Evolutionary conservation across 1,140 invertebrate species (phyloP).

Genomic region (Globodera ellingtonae): DNA sequence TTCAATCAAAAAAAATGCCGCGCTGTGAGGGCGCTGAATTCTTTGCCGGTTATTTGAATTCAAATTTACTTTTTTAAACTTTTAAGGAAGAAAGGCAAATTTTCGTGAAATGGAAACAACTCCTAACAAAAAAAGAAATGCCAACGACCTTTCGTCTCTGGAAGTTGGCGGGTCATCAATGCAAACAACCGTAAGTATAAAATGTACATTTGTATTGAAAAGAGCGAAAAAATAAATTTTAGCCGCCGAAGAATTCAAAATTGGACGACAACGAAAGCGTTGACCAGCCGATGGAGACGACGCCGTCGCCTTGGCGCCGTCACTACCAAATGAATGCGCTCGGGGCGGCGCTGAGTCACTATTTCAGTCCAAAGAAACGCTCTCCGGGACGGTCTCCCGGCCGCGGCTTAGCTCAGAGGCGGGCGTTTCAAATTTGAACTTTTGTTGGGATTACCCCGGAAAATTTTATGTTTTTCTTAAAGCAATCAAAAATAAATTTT

Average conservation of each 20-base stretch:
- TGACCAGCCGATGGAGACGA: not conserved
- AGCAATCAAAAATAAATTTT: not conserved
- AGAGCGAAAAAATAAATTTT: not conserved
- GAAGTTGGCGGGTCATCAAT: not conserved
- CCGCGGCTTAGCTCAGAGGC: not conserved
- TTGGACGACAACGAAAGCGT: constrained; percentile 6
- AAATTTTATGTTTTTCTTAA: not conserved
- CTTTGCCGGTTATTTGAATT: too few species aligned
- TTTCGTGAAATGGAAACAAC: too few species aligned
- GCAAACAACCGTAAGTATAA: not conserved
- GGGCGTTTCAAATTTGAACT: not conserved
- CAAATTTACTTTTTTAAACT: too few species aligned
- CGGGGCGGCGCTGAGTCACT: constrained; percentile 9
- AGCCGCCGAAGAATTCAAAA: constrained; percentile 28
- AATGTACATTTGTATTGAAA: not conserved
- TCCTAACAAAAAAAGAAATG: not conserved
- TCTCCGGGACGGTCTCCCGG: constrained; percentile 25
- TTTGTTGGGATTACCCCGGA: too few species aligned
- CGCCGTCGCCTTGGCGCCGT: constrained; percentile 22
- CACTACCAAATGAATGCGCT: constrained; percentile 26
- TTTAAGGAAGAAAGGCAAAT: too few species aligned
- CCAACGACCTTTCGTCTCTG: not conserved
- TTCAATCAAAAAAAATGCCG: too few species aligned
- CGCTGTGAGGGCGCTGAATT: too few species aligned
- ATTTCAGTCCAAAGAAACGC: constrained; percentile 33